These are phyloP conservation scores for Lemur catta DNA, from an alignment of 2,797 vertebrate genomes.

Conservation along the genomic window DNA sequence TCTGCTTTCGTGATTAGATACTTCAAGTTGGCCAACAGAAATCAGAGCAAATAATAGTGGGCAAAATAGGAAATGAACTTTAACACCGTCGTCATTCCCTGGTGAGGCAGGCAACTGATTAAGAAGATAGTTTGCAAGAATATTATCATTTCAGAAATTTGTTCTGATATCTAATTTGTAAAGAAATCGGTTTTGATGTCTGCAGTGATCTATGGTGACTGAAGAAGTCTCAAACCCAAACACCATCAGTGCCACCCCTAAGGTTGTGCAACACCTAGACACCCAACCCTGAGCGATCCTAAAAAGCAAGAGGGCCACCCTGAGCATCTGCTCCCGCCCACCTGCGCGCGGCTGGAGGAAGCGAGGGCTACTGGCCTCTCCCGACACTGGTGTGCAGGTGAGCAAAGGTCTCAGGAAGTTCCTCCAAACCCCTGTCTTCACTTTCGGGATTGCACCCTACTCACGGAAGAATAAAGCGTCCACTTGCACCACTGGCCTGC, in stretches of 20 bases:
- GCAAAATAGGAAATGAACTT: background rate
- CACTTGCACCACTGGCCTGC: background rate
- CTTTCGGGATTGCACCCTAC: slow-evolving; percentile 3
- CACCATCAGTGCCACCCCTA: background rate
- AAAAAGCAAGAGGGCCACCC: background rate
- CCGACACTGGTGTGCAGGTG: background rate
- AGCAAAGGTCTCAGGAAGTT: slow-evolving; percentile 43
- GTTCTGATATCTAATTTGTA: background rate
- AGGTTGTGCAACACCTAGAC: background rate
- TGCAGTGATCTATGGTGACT: background rate
- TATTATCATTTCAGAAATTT: background rate
- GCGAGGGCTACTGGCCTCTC: background rate
- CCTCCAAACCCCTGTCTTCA: slow-evolving; percentile 7
- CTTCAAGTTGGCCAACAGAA: background rate
- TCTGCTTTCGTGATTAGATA: background rate
- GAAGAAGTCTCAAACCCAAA: background rate
- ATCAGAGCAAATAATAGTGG: background rate
- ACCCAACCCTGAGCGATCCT: background rate
- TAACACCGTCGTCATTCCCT: background rate
- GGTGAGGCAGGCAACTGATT: background rate
- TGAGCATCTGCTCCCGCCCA: background rate
- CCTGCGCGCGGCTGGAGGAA: background rate
- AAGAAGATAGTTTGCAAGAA: background rate
- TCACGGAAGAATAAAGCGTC: background rate
- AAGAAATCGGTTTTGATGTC: background rate